Conservation (phyloP, 2,888 invertebrate species). For the Drosophila birchii region DNA sequence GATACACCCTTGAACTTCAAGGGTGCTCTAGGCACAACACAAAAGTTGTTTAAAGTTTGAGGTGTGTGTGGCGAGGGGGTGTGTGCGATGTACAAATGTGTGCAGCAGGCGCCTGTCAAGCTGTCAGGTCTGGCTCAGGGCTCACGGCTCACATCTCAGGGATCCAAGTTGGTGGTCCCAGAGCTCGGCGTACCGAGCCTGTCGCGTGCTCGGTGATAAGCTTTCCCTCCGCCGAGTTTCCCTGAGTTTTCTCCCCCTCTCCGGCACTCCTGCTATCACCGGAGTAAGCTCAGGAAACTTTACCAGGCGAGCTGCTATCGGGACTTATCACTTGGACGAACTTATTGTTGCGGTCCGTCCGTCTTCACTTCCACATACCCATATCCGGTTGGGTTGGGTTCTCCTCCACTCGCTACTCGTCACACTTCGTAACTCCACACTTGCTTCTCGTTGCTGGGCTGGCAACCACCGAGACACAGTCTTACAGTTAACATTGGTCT, state of each 20-base stretch:
- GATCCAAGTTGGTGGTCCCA: background rate
- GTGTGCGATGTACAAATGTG: constrained; percentile 18
- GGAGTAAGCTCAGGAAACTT: constrained; percentile 30
- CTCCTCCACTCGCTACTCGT: too few relatives aligned
- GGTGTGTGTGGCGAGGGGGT: constrained; percentile 39
- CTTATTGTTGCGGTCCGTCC: constrained; percentile 49
- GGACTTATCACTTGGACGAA: constrained; percentile 56
- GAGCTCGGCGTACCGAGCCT: constrained; percentile 14
- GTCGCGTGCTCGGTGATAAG: constrained; percentile 62
- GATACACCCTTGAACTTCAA: constrained; percentile 18
- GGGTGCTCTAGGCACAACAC: constrained; percentile 34
- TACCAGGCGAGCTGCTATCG: constrained; percentile 37
- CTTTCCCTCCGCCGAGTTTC: constrained; percentile 15
- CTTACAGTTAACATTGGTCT: constrained; percentile 86
- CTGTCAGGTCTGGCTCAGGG: constrained; percentile 67
- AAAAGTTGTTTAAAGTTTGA: constrained; percentile 66
- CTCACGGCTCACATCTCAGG: constrained; percentile 30
- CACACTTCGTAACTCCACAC: background rate
- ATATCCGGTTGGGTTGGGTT: constrained; percentile 23
- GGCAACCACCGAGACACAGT: constrained; percentile 85
- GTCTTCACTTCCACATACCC: constrained; percentile 36
- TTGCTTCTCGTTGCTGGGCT: constrained; percentile 61
- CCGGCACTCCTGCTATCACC: background rate
- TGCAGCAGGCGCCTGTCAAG: constrained; percentile 65
- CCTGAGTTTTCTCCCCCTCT: background rate